Evolutionary conservation across 1,140 invertebrate genomes (phyloP).

Genomic region (Venturia canescens): DNA sequence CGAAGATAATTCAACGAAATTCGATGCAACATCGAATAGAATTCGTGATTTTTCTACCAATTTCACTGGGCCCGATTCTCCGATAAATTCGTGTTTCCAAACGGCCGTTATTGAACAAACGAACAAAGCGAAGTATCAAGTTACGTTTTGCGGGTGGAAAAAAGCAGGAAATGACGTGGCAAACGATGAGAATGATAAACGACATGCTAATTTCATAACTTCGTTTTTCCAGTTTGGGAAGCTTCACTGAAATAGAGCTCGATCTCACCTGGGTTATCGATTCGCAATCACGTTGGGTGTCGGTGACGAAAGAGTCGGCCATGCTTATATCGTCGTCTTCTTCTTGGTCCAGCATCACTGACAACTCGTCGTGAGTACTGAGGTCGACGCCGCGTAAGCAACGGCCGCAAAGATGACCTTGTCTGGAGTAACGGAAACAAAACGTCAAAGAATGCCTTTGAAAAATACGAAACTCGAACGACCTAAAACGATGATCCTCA

Average conservation of each 20-base stretch:
- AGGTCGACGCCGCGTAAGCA: constrained; percentile 84
- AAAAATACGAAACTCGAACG: no score
- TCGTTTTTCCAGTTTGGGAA: no score
- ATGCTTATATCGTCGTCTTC: constrained; percentile 85
- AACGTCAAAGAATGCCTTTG: neutral
- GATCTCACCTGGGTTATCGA: constrained; percentile 68
- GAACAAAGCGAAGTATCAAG: no score
- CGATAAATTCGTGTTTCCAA: no score
- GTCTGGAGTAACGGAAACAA: constrained; percentile 75
- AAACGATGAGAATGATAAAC: constrained; percentile 19
- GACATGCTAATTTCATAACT: constrained; percentile 23
- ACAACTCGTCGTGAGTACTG: constrained; percentile 80
- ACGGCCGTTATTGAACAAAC: no score
- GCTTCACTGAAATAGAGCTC: no score
- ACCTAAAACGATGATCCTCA: no score
- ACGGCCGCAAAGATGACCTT: constrained; percentile 87
- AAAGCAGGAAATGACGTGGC: neutral
- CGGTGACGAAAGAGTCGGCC: constrained; percentile 80
- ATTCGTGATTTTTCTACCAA: no score
- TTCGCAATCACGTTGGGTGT: constrained; percentile 72
- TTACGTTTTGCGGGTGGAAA: neutral
- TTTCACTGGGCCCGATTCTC: no score
- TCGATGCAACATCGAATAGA: no score
- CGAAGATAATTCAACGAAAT: no score
- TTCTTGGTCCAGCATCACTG: constrained; percentile 83